Base-by-base conservation (phyloP, 2,797 vertebrate species). In the Scarus forsteni region DNA sequence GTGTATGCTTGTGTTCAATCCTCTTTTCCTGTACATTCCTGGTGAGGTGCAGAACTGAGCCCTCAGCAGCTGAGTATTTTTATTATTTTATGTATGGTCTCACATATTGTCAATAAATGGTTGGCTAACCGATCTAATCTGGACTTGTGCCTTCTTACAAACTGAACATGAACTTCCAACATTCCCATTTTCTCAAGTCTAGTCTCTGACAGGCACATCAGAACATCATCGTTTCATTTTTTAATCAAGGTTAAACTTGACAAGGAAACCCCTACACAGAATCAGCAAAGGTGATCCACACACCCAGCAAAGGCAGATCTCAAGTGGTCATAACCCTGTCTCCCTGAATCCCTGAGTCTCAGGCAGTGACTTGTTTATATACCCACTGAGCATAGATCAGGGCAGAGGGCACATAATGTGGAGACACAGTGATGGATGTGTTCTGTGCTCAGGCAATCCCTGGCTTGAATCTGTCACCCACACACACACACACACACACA, bases 311-410 rank as follows among this genome's bases (percentile, higher is more conserved):
- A 84, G 80, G 88, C 80, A 53, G 19, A 81, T 81, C 79, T 87
- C 69, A 80, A 79, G 74, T 43, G 72, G 80, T 81, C 80, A 76
- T 56, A 77, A 83, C 68, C 65, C 43, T 77, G 73, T 72, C 67
- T 77, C 62, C 27, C 59, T 60, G 68, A 62, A 77, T 80, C 73
- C 55, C 58, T 81, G 55, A 39, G 42, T 79, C 52, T 80, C 75
- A 59, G 53, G 43, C 69, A 38, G 63, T 79, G 77, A 77, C 83
- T 85, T 86, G 75, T 88, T 88, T 84, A 82, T 80, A 85, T 73
- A 69, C 56, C 71, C 58, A 70, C 45, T 54, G 73, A 88, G 71
- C 63, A 65, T 14, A 72, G 70, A 88, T 65, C 76, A 73, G 64
- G 81, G 73, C 53, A 75, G 71, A 65, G 73, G 71, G 84, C 81